A percentile compares a stretch with the other conserved stretches of the same genome.
These are phyloP conservation scores for Coilia nasus DNA, from an alignment of 2,797 vertebrate species.

Conservation along the genomic window DNA sequence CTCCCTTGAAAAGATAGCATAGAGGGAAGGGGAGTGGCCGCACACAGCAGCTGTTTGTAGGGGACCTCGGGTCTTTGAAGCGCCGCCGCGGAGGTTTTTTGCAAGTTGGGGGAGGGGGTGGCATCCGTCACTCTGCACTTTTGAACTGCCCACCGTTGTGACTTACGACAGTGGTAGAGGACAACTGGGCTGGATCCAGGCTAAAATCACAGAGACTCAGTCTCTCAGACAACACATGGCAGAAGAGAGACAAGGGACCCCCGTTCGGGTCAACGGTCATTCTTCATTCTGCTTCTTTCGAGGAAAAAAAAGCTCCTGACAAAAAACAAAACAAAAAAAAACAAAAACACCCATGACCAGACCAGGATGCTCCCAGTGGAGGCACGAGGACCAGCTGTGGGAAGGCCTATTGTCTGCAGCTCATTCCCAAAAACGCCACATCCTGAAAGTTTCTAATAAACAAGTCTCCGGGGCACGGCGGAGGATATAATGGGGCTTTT, in stretches of 20 bases:
- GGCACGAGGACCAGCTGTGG: neutral
- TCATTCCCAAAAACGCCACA: constrained; percentile 11
- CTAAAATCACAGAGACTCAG: neutral
- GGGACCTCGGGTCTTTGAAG: constrained; percentile 44
- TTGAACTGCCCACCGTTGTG: neutral
- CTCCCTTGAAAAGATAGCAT: constrained; percentile 41
- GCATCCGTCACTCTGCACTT: neutral
- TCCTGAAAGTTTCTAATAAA: neutral
- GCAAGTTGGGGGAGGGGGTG: neutral
- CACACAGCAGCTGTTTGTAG: constrained; percentile 65
- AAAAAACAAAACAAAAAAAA: neutral
- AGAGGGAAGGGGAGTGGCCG: constrained; percentile 52
- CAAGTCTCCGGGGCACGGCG: neutral
- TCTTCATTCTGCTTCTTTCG: neutral
- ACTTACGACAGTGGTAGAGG: neutral
- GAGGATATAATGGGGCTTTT: constrained; percentile 24
- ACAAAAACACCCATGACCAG: neutral
- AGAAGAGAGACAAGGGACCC: neutral
- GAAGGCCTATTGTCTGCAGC: neutral
- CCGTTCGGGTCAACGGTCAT: constrained; percentile 7
- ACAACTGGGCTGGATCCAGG: neutral
- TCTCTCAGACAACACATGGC: neutral
- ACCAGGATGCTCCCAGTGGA: neutral
- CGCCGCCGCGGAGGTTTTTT: constrained; percentile 24
- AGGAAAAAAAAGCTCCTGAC: neutral